A percentile compares a stretch with the other conserved stretches of the same genome.
Evolutionary conservation across 23 tunicate species (phyloP).

Genomic region (Diplosoma virens): DNA sequence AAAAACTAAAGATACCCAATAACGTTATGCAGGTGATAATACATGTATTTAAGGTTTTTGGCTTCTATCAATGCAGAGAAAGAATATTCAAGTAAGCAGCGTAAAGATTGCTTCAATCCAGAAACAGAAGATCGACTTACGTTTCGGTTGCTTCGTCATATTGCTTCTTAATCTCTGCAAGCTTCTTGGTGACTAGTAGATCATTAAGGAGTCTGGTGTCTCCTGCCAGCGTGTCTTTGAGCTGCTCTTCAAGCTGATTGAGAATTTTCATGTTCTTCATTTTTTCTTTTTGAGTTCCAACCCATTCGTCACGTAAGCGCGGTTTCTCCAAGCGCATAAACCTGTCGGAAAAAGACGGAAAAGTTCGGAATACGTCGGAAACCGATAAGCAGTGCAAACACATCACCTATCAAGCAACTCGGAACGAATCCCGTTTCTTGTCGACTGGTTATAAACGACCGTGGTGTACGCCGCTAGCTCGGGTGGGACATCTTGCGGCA

Average conservation of each 20-base stretch:
- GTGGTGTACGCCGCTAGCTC: conserved; percentile 92
- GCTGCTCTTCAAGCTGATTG: conserved; percentile 54
- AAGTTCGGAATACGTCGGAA: too few species aligned
- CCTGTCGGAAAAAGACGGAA: conserved; percentile 22
- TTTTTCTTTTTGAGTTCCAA: conserved; percentile 63
- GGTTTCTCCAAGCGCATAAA: conserved; percentile 81
- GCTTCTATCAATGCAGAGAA: too few species aligned
- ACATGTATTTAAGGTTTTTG: too few species aligned
- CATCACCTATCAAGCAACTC: conserved; percentile 77
- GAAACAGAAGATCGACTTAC: too few species aligned
- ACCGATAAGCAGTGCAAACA: not conserved
- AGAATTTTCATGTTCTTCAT: conserved; percentile 63
- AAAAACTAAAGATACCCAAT: too few species aligned
- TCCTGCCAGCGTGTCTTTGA: conserved; percentile 85
- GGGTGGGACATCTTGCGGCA: conserved; percentile 92
- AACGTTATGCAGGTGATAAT: too few species aligned
- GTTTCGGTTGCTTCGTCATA: conserved; percentile 78
- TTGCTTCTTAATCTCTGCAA: conserved; percentile 79
- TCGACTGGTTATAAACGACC: conserved; percentile 61
- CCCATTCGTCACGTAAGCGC: conserved; percentile 83
- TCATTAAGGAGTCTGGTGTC: conserved; percentile 77
- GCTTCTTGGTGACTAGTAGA: conserved; percentile 47
- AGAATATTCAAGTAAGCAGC: too few species aligned
- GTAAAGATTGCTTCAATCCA: too few species aligned
- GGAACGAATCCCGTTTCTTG: conserved; percentile 67